phyloP scores from a whole-genome alignment of 2,797 vertebrate genomes.

The Ptychadena robeensis region DNA sequence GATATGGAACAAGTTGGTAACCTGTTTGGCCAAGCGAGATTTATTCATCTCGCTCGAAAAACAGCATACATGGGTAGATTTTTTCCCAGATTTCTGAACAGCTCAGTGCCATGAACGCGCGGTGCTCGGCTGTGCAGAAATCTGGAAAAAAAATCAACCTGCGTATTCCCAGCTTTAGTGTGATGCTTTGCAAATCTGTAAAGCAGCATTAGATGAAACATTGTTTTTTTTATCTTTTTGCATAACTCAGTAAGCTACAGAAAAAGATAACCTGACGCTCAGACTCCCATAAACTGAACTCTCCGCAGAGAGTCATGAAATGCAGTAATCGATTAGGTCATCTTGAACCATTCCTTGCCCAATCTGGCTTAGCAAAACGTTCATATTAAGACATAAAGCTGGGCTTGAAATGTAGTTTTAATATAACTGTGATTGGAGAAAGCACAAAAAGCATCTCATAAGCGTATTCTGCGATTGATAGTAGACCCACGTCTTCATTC shows the following conservation, averaged over 20 bases:
- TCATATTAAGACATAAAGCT: not conserved
- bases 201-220: too few relatives aligned
- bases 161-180: too few relatives aligned
- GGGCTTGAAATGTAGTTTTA: conserved; percentile 10
- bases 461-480: conserved; percentile 78
- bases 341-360: not conserved
- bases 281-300: not conserved
- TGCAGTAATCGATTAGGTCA: conserved; percentile 13
- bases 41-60: too few relatives aligned
- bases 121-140: too few relatives aligned
- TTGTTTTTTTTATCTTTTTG: not conserved
- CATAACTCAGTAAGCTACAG: not conserved
- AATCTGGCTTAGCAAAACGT: not conserved
- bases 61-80: too few relatives aligned
- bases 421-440: not conserved
- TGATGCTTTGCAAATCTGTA: too few relatives aligned
- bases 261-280: not conserved
- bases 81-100: too few relatives aligned
- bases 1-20: too few relatives aligned
- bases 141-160: too few relatives aligned
- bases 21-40: too few relatives aligned
- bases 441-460: not conserved
- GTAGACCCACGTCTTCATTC: conserved; percentile 85
- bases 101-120: too few relatives aligned
- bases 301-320: conserved; percentile 2